These are phyloP conservation scores for Zonitis immaculata DNA, from an alignment of 2,888 invertebrate species.

Conservation along the genomic window DNA sequence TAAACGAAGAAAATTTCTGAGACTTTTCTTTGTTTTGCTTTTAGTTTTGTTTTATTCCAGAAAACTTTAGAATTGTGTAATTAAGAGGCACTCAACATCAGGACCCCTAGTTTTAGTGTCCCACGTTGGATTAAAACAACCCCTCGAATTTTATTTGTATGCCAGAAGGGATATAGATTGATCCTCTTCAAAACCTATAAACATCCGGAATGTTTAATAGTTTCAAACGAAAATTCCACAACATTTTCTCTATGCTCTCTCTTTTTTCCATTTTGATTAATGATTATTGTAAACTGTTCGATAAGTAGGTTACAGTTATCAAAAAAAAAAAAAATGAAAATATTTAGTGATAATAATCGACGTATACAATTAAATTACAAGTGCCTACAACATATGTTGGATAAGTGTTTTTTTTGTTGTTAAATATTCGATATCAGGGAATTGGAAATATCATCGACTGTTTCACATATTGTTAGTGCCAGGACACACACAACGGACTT, in stretches of 20 bases:
- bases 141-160: conserved; percentile 27
- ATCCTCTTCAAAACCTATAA: conserved; percentile 15
- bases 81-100: conserved; percentile 49
- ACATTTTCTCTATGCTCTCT: too few relatives aligned
- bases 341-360: not conserved
- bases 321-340: not conserved
- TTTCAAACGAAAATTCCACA: conserved; percentile 9
- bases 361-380: not conserved
- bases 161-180: conserved; percentile 6
- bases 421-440: not conserved
- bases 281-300: not conserved
- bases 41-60: too few relatives aligned
- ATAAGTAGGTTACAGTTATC: not conserved
- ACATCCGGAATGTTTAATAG: conserved; percentile 31
- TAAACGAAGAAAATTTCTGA: too few relatives aligned
- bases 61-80: conserved; percentile 41
- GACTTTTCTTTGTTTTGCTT: too few relatives aligned
- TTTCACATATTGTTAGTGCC: too few relatives aligned
- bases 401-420: not conserved
- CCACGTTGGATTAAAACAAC: conserved; percentile 44
- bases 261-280: not conserved
- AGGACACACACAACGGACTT: too few relatives aligned
- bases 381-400: not conserved
- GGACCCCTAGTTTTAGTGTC: too few relatives aligned
- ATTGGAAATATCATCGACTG: too few relatives aligned